Evolutionary conservation across 2,888 invertebrate species (phyloP).

Genomic region (Dicranocentrus wangi): DNA sequence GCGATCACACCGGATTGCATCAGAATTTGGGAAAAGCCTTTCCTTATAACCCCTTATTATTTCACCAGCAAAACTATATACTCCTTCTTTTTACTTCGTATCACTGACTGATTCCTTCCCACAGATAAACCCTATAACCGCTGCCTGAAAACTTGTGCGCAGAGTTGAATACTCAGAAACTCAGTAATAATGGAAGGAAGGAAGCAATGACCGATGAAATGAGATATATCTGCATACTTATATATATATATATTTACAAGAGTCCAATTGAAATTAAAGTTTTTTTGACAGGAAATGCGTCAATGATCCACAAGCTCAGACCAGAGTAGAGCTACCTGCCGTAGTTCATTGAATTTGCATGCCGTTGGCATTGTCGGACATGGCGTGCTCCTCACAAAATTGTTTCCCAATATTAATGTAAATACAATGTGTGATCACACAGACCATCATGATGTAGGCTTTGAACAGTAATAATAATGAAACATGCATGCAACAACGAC

Average conservation of each 20-base stretch:
- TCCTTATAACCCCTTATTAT: background rate
- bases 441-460: too few relatives aligned
- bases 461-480: background rate
- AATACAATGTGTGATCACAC: too few relatives aligned
- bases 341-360: background rate
- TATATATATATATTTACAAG: background rate
- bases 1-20: too few relatives aligned
- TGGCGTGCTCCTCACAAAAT: too few relatives aligned
- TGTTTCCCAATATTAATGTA: too few relatives aligned
- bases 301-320: conserved; percentile 30
- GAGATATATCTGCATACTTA: background rate
- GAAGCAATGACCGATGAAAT: conserved; percentile 45
- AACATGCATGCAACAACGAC: too few relatives aligned
- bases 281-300: conserved; percentile 63
- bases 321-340: background rate
- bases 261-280: conserved; percentile 44
- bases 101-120: background rate
- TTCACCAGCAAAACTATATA: background rate
- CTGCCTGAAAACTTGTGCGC: too few relatives aligned
- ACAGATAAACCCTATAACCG: background rate
- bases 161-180: too few relatives aligned
- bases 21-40: conserved; percentile 1
- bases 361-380: too few relatives aligned
- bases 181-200: background rate
- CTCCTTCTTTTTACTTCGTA: background rate